Conservation (phyloP, 2,113 vertebrate genomes). For the Platysteira castanea region DNA sequence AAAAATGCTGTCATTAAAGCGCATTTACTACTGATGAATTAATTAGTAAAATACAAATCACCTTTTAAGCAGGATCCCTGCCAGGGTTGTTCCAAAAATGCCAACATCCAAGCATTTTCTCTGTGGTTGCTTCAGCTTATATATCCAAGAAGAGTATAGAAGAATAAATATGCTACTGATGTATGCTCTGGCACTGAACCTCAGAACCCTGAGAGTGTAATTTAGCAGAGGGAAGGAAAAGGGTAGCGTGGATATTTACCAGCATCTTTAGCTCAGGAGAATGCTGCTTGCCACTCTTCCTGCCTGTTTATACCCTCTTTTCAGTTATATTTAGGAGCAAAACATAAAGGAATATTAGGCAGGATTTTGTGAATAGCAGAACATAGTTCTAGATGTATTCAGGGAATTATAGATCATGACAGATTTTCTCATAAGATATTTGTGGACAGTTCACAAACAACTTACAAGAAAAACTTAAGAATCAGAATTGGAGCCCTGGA, state of each 20-base stretch:
- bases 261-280: background rate
- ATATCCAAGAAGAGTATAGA: background rate
- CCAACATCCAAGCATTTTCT: background rate
- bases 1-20: constrained; percentile 55
- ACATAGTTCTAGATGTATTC: background rate
- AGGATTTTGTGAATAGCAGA: background rate
- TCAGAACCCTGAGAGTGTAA: background rate
- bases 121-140: background rate
- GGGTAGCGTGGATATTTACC: background rate
- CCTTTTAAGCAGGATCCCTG: constrained; percentile 46
- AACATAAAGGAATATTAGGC: background rate
- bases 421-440: background rate
- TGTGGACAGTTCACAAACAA: background rate
- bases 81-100: constrained; percentile 35
- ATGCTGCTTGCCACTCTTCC: background rate
- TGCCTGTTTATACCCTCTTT: background rate
- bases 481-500: background rate
- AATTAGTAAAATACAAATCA: constrained; percentile 61
- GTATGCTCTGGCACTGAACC: background rate
- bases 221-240: background rate
- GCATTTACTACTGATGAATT: constrained; percentile 58
- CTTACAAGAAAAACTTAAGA: background rate
- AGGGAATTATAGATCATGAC: background rate
- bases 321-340: background rate
- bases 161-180: background rate